Base-by-base conservation (phyloP, 2,888 invertebrate species). In the Chesias legatella region DNA sequence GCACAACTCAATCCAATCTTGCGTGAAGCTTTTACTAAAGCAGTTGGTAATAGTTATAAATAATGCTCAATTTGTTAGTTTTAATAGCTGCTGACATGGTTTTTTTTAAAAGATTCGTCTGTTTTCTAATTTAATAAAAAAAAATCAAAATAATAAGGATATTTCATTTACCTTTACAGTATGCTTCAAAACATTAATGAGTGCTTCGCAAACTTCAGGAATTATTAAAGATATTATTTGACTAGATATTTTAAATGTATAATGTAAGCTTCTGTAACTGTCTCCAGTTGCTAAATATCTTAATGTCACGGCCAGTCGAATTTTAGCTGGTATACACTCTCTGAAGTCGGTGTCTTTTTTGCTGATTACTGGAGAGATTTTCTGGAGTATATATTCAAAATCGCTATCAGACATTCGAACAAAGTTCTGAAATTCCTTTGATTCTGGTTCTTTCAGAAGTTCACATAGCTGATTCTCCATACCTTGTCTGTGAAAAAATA, bases 21-120 rank as follows among this genome's bases (percentile, higher is more conserved):
- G 30, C 37, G 30, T 30, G 42, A 35, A 42, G 37, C 35, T 30
- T 42, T 42, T 42, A 20, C 22, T 42, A 42, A 24, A 27, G 42
- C 42, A 36, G 36, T 35, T 29, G 30, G 30, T 30, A 30, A 30
- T 21, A 30, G 10, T 30, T 30, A 35, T 30, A 29, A 31, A 25
- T 30, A 23, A 33, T 24, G 33, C 33, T 33, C 28, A 13, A 28
- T 33, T 29, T 40, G n/a, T 25, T 29, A 29, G 29, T 29, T 30
- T 10, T 30, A 21, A 30, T 30, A 30, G 30, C 30, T 30, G 30
- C 21, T 30, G 6, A 30, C 10, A 30, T 7, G 30, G 30, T 10
- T 30, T 30, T 9, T 28, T 29, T 26, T 21, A 10, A 10, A 30
- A 21, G 22, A 1, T n/a, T n/a, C 6, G 30, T 31, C 22, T 31